Percentiles rank a stretch among this genome's conserved stretches.
Evolutionary conservation across 2,888 invertebrate genomes (phyloP).

Genomic region (Mylabris sibirica): DNA sequence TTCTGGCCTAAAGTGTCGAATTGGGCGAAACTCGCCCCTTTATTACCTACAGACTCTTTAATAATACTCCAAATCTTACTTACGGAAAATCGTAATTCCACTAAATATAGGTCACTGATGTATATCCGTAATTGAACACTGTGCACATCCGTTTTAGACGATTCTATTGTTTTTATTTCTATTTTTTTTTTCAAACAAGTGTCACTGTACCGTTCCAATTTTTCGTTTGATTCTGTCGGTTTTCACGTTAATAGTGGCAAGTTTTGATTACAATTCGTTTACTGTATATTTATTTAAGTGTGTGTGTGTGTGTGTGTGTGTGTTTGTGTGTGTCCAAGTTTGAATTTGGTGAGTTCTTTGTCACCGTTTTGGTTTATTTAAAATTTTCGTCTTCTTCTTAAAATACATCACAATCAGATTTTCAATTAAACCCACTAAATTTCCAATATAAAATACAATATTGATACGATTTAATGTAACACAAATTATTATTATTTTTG

Average conservation of each 20-base stretch:
- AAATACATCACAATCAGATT: conserved; percentile 47
- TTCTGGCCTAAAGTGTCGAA: conserved; percentile 23
- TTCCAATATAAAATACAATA: conserved; percentile 10
- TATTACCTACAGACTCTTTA: too few species aligned
- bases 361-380: conserved; percentile 50
- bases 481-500: conserved; percentile 34
- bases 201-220: conserved; percentile 46
- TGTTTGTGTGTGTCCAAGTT: background rate
- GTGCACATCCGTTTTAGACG: conserved; percentile 50
- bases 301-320: background rate
- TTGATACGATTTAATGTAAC: conserved; percentile 23
- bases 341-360: background rate
- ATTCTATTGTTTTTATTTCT: conserved; percentile 45
- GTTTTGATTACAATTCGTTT: conserved; percentile 9
- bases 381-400: conserved; percentile 45
- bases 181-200: conserved; percentile 41
- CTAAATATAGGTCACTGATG: conserved; percentile 53
- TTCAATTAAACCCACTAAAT: conserved; percentile 13
- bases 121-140: conserved; percentile 53
- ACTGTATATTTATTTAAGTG: background rate
- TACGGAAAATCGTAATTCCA: conserved; percentile 36
- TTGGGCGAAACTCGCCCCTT: too few species aligned
- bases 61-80: conserved; percentile 30
- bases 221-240: conserved; percentile 7
- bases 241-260: background rate